These are phyloP conservation scores for Myathropa florea DNA, from an alignment of 2,888 invertebrate species.

Conservation along the genomic window DNA sequence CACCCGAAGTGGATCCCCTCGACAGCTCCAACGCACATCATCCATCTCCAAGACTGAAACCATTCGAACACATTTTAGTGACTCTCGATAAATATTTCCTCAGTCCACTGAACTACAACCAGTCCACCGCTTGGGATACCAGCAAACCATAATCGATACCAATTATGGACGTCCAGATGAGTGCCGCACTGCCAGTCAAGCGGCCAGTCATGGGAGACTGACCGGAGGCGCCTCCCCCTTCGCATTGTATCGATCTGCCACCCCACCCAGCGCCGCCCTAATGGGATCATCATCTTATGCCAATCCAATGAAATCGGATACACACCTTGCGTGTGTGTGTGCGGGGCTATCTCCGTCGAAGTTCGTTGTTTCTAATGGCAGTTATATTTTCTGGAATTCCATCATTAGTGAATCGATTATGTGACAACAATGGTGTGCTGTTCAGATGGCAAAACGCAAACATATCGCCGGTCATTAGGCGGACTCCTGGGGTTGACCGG, in stretches of 20 bases:
- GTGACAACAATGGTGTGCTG: constrained; percentile 45
- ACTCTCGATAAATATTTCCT: background rate
- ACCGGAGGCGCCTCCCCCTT: background rate
- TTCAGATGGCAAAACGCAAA: constrained; percentile 41
- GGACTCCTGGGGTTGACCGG: background rate
- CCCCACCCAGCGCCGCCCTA: background rate
- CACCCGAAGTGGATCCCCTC: no score
- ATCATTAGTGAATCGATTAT: constrained; percentile 56
- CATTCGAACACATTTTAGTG: background rate
- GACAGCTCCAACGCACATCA: no score
- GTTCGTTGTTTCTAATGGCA: constrained; percentile 35
- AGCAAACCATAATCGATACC: constrained; percentile 19
- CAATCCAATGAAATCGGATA: constrained; percentile 8
- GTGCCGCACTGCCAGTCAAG: background rate
- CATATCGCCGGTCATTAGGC: constrained; percentile 40
- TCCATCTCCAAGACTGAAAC: no score
- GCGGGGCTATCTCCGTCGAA: background rate
- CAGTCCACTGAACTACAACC: background rate
- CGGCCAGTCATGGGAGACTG: background rate
- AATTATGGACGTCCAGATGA: constrained; percentile 6
- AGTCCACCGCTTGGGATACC: background rate
- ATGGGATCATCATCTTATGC: constrained; percentile 15
- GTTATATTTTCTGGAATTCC: constrained; percentile 34
- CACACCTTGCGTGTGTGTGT: background rate
- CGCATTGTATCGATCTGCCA: constrained; percentile 14